Evolutionary conservation across 2,888 invertebrate genomes (phyloP).

Genomic region (Pediacus dermestoides): DNA sequence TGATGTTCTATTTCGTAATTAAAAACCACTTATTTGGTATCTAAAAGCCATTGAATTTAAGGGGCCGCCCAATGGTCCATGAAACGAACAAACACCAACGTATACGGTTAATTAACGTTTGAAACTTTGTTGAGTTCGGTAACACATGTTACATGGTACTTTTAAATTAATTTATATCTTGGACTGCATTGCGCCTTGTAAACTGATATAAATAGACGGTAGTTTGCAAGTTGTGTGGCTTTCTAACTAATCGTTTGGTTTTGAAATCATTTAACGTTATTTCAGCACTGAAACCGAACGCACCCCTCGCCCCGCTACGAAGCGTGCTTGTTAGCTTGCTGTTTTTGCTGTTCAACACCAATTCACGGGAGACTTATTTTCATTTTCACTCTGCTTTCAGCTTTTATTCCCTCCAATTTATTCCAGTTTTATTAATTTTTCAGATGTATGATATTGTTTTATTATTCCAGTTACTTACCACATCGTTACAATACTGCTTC

Average conservation of each 20-base stretch:
- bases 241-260: conserved; percentile 26
- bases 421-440: too few relatives aligned
- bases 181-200: conserved; percentile 38
- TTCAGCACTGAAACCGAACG: conserved; percentile 4
- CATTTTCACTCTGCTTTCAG: conserved; percentile 12
- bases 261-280: conserved; percentile 27
- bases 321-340: background rate
- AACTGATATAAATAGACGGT: conserved; percentile 39
- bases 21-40: too few relatives aligned
- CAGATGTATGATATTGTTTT: too few relatives aligned
- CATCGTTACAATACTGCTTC: too few relatives aligned
- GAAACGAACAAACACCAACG: too few relatives aligned
- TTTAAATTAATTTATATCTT: conserved; percentile 46
- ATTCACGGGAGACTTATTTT: conserved; percentile 12
- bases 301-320: background rate
- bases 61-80: too few relatives aligned
- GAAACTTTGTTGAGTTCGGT: conserved; percentile 36
- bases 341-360: background rate
- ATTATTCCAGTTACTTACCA: too few relatives aligned
- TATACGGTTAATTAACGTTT: conserved; percentile 38
- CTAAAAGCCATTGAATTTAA: too few relatives aligned
- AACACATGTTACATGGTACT: conserved; percentile 39
- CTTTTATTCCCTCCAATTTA: too few relatives aligned
- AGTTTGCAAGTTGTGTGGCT: conserved; percentile 33
- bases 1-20: too few relatives aligned